Evolutionary conservation across 2,113 vertebrate genomes (phyloP), one percentile per base, ranked within the genome.

Genomic region (Ivindomyrus marchei): DNA sequence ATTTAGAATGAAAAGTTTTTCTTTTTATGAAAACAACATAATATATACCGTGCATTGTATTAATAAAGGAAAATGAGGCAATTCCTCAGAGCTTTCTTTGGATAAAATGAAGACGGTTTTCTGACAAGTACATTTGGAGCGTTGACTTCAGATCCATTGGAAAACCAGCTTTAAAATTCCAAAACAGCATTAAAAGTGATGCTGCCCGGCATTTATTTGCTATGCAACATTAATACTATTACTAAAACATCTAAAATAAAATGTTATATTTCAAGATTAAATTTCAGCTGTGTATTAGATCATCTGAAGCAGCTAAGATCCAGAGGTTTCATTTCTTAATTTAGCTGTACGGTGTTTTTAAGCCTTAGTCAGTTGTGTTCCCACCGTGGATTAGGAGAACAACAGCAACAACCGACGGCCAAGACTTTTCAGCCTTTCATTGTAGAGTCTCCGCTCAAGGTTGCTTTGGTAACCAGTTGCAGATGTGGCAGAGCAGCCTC

Each of bases 391-490:
- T 56, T 17, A 3, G 13, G n/a, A 85, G 31, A 62, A n/a, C 9
- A 13, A 10, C 4, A 85, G 50, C 10, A 89, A 24, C 39, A 47
- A 42, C 6, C 9, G 10, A n/a, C n/a, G 36, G 47, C 89, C 77
- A 58, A 62, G 36, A 56, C 4, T 62, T 89, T 88, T 42, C 47
- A 45, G 27, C 1, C 27, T 85, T 58, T 89, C 39, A 39, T 36
- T 80, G 36, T 24, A 21, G 46, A 80, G 70, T 27, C 46, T 15
- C 39, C 27, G 8, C 24, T 85, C 89, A 90, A 93, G 94, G 94
- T 95, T 94, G 93, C 92, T 88, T 92, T 92, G 91, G 88, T 93
- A 94, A 95, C 91, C 66, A 45, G 1, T n/a, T 91, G 91, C 95
- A 96, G 94, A 95, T 95, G 94, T 94, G 89, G 88, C 90, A 85